Percentiles rank a stretch among this genome's conserved stretches.
phyloP scores from a whole-genome alignment of 2,113 vertebrate genomes.

The Crypturellus undulatus region DNA sequence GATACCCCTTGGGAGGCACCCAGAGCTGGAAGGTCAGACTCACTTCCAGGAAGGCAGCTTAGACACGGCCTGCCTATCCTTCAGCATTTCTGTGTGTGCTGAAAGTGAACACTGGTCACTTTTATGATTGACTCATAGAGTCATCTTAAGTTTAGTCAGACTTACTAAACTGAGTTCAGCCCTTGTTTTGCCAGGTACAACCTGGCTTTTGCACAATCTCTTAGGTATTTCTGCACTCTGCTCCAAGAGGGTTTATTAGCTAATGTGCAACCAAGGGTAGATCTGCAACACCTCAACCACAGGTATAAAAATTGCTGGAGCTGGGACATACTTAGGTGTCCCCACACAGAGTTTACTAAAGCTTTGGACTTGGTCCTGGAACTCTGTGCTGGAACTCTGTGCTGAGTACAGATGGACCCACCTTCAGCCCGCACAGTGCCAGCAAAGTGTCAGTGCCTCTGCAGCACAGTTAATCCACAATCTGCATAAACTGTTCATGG shows the following conservation, averaged over 20 bases:
- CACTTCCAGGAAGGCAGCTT: background rate
- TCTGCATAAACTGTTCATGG: background rate
- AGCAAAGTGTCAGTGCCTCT: constrained; percentile 41
- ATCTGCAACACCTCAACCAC: constrained; percentile 40
- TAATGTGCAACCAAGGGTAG: constrained; percentile 49
- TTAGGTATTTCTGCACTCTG: constrained; percentile 57
- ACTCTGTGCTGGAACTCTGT: background rate
- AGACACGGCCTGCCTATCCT: constrained; percentile 2
- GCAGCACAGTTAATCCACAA: constrained; percentile 26
- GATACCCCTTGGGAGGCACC: background rate
- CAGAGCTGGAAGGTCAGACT: background rate
- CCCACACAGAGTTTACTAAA: constrained; percentile 19
- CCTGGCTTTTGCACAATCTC: constrained; percentile 40
- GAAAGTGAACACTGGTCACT: constrained; percentile 18
- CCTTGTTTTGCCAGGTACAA: constrained; percentile 41
- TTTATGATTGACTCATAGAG: constrained; percentile 50
- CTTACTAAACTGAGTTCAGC: background rate
- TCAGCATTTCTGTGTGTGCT: background rate
- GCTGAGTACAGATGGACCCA: background rate
- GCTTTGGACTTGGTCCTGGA: constrained; percentile 48
- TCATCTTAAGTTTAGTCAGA: constrained; percentile 49
- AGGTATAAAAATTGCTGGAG: constrained; percentile 27
- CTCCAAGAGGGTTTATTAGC: constrained; percentile 49
- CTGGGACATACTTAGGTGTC: background rate
- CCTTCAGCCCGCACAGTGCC: background rate